phyloP scores from a whole-genome alignment of 2,113 vertebrate species.

The Cricetomys ansorgei region DNA sequence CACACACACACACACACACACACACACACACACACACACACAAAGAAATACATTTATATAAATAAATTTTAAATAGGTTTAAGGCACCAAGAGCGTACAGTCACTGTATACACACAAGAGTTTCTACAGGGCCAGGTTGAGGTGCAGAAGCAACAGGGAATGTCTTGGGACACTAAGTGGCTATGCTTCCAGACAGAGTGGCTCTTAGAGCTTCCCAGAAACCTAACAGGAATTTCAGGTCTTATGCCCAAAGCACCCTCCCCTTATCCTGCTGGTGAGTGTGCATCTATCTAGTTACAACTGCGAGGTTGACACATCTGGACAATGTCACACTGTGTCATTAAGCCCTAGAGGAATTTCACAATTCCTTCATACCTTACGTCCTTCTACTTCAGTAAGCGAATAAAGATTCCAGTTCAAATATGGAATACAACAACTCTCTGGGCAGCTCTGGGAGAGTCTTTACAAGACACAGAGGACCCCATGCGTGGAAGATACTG shows the following conservation, averaged over 20 bases:
- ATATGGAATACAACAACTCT: neutral
- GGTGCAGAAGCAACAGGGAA: neutral
- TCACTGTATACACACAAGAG: neutral
- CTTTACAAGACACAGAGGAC: neutral
- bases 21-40: neutral
- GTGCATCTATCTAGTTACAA: neutral
- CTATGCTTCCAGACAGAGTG: neutral
- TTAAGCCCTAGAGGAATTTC: neutral
- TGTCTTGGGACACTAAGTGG: neutral
- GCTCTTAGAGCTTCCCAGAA: neutral
- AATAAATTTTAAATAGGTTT: neutral
- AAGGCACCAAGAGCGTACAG: neutral
- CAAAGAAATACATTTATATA: neutral
- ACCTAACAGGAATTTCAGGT: neutral
- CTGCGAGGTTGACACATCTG: neutral
- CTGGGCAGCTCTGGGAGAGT: neutral
- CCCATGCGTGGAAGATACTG: neutral
- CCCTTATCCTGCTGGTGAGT: neutral
- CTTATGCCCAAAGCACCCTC: neutral
- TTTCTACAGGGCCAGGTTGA: neutral
- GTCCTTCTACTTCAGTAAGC: neutral
- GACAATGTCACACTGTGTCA: neutral
- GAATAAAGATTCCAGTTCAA: neutral
- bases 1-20: neutral
- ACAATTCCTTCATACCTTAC: neutral